Base-by-base conservation (phyloP, 2,888 invertebrate species). In the Trissoscelio sp. region DNA sequence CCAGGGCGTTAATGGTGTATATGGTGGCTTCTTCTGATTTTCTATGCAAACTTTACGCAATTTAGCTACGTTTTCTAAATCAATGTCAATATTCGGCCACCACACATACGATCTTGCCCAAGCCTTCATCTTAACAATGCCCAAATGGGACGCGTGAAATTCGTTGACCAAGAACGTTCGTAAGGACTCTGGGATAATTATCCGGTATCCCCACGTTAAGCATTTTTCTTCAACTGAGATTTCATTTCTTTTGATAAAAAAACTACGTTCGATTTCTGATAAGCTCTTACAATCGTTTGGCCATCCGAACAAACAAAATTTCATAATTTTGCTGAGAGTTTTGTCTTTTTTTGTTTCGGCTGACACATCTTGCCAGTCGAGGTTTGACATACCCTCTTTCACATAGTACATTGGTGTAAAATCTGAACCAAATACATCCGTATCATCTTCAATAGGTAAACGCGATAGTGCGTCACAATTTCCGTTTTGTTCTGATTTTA, bases 61-160 rank as follows among this genome's bases (percentile, higher is more conserved):
- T 53, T 79, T 83, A 1, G 31, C 16, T 3, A 79, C 16, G 0
- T 75, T 22, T 81, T 86, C 87, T 11, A 89, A 87, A n/a, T 88
- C 87, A 0, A 66, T 28, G 57, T 88, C 85, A 80, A 88, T 74
- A 12, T 22, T 48, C 0, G 64, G 64, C 64, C 46, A 64, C 64
- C 64, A 64, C 2, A 86, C 85, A 67, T 84, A 85, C 16, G 85
- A 83, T 53, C 86, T 72, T 4, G 87, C 88, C n/a, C 87, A 42
- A n/a, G 82, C 58, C 78, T 89, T 88, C 82, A 85, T 86, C 64
- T 83, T 83, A 46, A 84, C 85, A 20, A 84, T 84, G 16, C 86
- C 44, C 3, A 83, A 72, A 70, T 89, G 88, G 0, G 58, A 66
- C 1, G 44, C 18, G 12, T 83, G 80, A 20, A 82, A 12, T 20